These are phyloP conservation scores for Threskiornis aethiopicus DNA, from an alignment of 2,797 vertebrate genomes.

Conservation along the genomic window DNA sequence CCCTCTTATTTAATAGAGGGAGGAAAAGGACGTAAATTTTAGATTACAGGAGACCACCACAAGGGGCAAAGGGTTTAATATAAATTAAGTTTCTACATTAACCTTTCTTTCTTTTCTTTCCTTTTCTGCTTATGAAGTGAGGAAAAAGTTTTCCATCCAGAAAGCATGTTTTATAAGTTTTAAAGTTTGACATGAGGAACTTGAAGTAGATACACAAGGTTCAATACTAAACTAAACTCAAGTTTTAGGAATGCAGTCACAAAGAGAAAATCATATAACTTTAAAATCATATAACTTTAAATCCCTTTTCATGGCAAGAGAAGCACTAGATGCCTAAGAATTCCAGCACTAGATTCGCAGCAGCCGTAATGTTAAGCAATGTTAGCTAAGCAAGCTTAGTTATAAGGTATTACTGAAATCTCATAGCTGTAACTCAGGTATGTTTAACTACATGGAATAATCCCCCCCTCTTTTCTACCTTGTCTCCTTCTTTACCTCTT, in stretches of 20 bases:
- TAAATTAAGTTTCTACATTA: conserved; percentile 48
- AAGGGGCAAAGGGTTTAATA: conserved; percentile 68
- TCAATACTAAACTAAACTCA: not conserved
- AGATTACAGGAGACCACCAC: conserved; percentile 77
- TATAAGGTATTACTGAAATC: not conserved
- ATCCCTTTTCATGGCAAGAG: not conserved
- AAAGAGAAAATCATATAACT: not conserved
- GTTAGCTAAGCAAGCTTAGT: not conserved
- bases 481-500: not conserved
- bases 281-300: not conserved
- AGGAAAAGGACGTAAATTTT: conserved; percentile 77
- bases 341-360: not conserved
- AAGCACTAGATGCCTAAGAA: not conserved
- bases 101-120: not conserved
- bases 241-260: not conserved
- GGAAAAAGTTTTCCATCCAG: not conserved
- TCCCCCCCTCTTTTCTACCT: not conserved
- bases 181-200: not conserved
- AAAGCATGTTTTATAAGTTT: not conserved
- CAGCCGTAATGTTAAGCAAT: not conserved
- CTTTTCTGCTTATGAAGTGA: not conserved
- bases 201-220: not conserved
- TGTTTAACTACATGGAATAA: not conserved
- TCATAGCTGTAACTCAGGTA: not conserved
- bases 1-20: not conserved